Base-by-base conservation (phyloP, 2,888 invertebrate genomes). In the Pterostichus madidus region DNA sequence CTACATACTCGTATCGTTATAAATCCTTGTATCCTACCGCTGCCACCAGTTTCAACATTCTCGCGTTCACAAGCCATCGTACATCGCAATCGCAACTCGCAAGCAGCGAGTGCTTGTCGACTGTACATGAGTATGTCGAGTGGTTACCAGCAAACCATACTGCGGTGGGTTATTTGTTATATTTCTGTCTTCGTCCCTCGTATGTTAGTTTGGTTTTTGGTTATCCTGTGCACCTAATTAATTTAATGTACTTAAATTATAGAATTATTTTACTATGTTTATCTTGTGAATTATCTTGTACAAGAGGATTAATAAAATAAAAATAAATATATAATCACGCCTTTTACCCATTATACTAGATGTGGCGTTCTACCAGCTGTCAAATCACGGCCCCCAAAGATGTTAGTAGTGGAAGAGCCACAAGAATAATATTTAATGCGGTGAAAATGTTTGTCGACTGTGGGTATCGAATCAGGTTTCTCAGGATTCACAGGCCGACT, bases 131-230 rank as follows among this genome's bases (percentile, higher is more conserved):
- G 68, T 13, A 39, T 44, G 52, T 52, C 11, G 52, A 75, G 75
- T 52, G 75, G 75, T 75, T 75, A 75, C 24, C 11, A 49, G 32
- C 75, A 52, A 59, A 75, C 75, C 75, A 49, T 52, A 11, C 49
- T 75, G 75, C 52, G 75, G 75, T 75, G 31, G 75, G 13, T 46
- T 75, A 75, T 52, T 75, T 75, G 73, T 75, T 49, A 75, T 75
- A 49, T 11, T 64, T 64, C 73, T 52, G 24, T 31, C n/a, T 49
- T 24, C 49, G 1, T 24, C 73, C n/a, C 17, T n/a, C 15, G 31
- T 39, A 15, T 24, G 52, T 32, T 52, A 17, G 49, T 75, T 75
- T 44, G 75, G 52, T 52, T 75, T 49, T 75, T 44, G 75, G 32
- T 52, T 75, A 31, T 32, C 31, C 32, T 13, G n/a, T 52, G 32